Conservation (phyloP, 92 coral and sea anemone species). For the Meandrina meandrites region DNA sequence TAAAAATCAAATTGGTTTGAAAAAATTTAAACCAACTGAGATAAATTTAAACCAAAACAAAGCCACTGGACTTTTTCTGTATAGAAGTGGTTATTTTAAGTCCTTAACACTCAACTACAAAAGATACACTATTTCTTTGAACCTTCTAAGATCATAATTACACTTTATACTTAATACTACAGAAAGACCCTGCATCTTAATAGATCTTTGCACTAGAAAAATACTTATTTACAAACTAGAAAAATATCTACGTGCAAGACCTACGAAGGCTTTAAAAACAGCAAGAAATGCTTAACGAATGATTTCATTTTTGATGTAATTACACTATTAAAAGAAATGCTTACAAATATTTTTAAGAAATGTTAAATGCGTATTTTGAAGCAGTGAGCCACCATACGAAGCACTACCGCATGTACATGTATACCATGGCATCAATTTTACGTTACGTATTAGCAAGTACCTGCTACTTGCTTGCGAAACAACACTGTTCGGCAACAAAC, state of each 20-base stretch:
- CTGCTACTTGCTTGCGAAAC: neutral
- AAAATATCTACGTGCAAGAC: neutral
- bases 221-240: constrained; percentile 3
- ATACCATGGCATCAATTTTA: neutral
- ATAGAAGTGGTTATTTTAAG: neutral
- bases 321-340: too few species aligned
- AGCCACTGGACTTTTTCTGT: too few species aligned
- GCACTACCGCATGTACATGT: neutral
- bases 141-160: neutral
- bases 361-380: neutral
- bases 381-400: neutral
- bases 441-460: neutral
- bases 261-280: neutral
- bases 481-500: neutral
- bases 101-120: too few species aligned
- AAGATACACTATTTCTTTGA: neutral
- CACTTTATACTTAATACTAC: neutral
- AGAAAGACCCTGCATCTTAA: neutral
- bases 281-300: too few species aligned
- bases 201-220: constrained; percentile 10
- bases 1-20: too few species aligned
- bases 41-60: too few species aligned
- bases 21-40: too few species aligned
- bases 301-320: too few species aligned
- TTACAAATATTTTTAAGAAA: neutral